These are phyloP conservation scores for Brachyopa scutellaris DNA, from an alignment of 2,888 invertebrate species.

Conservation along the genomic window DNA sequence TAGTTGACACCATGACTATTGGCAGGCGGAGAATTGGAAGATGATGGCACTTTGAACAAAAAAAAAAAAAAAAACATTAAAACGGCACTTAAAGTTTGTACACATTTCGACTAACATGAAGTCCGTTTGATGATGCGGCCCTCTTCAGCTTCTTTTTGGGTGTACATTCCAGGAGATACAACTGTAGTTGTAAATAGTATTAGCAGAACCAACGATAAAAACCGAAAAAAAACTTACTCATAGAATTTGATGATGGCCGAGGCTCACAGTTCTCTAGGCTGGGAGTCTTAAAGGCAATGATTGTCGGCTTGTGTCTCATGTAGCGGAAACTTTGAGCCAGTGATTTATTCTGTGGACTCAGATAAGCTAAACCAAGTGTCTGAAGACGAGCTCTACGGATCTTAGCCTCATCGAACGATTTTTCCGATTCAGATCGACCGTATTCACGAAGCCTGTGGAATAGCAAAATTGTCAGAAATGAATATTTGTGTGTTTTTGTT, in stretches of 20 bases:
- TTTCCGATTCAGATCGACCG: constrained; percentile 90
- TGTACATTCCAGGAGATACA: constrained; percentile 74
- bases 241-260: constrained; percentile 83
- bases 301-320: constrained; percentile 93
- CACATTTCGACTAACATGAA: constrained; percentile 73
- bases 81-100: constrained; percentile 48
- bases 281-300: constrained; percentile 93
- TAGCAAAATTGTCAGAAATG: not conserved
- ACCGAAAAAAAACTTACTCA: constrained; percentile 81
- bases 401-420: constrained; percentile 87
- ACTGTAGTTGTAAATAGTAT: constrained; percentile 45
- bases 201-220: not conserved
- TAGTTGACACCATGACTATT: constrained; percentile 83
- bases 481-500: not conserved
- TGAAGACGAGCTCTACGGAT: constrained; percentile 85
- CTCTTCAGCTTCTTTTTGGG: constrained; percentile 85
- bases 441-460: constrained; percentile 86
- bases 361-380: constrained; percentile 86
- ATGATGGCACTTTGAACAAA: constrained; percentile 28
- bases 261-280: constrained; percentile 88
- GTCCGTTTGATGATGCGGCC: constrained; percentile 82
- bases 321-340: constrained; percentile 94
- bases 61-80: not conserved
- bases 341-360: constrained; percentile 90
- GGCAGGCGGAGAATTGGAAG: constrained; percentile 26